Conservation (phyloP, 1,140 invertebrate genomes). For the Habropoda laboriosa region DNA sequence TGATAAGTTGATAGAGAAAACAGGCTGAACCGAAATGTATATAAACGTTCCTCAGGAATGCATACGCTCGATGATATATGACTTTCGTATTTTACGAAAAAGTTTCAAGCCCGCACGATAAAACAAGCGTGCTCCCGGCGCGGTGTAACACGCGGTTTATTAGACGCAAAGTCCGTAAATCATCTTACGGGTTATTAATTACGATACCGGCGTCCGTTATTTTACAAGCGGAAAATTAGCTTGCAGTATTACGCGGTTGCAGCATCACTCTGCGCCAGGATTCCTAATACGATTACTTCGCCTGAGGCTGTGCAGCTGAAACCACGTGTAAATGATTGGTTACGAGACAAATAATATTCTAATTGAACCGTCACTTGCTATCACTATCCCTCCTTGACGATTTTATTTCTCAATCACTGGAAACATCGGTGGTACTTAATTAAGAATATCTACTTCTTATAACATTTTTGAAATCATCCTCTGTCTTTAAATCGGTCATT, state of each 20-base stretch:
- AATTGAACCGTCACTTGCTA: neutral
- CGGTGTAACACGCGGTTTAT: constrained; percentile 42
- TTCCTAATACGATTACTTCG: constrained; percentile 44
- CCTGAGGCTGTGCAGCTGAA: neutral
- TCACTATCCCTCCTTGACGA: too few relatives aligned
- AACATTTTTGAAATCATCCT: too few relatives aligned
- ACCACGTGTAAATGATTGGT: neutral
- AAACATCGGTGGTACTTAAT: too few relatives aligned
- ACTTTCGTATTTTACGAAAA: constrained; percentile 26
- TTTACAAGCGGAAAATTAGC: constrained; percentile 52
- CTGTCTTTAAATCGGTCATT: too few relatives aligned
- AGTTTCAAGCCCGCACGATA: constrained; percentile 17
- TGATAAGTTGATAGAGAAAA: neutral
- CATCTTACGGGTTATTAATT: constrained; percentile 56
- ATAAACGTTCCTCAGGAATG: neutral
- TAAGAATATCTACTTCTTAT: too few relatives aligned
- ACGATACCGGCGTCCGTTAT: constrained; percentile 45
- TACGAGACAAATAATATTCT: neutral
- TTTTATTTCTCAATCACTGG: too few relatives aligned
- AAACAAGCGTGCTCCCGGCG: constrained; percentile 1
- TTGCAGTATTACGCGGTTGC: constrained; percentile 41
- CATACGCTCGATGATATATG: neutral
- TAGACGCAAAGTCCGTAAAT: constrained; percentile 49
- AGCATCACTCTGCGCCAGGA: constrained; percentile 34
- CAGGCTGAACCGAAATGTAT: too few relatives aligned